Percentiles rank a stretch among this genome's conserved stretches.
Evolutionary conservation across 2,888 invertebrate species (phyloP).

Genomic region (Spialia ferax): DNA sequence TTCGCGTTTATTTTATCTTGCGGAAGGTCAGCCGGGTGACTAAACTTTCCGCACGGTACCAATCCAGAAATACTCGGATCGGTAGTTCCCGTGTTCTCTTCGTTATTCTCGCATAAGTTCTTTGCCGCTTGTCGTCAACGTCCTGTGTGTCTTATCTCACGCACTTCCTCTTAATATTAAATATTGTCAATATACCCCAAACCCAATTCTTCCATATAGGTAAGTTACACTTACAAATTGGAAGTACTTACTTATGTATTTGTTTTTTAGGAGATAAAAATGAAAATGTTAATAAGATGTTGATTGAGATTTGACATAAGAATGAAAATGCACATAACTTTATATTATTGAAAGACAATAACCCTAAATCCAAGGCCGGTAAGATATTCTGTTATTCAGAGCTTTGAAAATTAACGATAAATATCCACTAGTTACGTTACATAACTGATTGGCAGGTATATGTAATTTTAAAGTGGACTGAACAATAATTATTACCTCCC

Average conservation of each 20-base stretch:
- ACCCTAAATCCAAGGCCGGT: conserved; percentile 1
- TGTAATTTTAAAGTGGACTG: conserved; percentile 25
- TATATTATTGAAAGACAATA: background rate
- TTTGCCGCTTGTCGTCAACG: conserved; percentile 43
- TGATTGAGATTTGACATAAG: no score
- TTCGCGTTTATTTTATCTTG: conserved; percentile 49
- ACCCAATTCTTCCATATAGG: background rate
- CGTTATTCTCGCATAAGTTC: conserved; percentile 44
- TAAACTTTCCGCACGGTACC: conserved; percentile 85
- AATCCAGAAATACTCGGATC: conserved; percentile 80
- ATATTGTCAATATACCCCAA: background rate
- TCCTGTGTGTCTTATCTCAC: conserved; percentile 17
- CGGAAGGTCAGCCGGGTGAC: conserved; percentile 76
- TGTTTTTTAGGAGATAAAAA: no score
- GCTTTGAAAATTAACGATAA: conserved; percentile 1
- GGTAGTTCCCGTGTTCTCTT: conserved; percentile 61
- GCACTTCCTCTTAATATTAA: conserved; percentile 25
- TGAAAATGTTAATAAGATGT: no score
- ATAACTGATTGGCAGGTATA: conserved; percentile 32
- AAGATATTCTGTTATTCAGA: background rate
- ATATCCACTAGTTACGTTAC: conserved; percentile 21
- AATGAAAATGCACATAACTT: background rate
- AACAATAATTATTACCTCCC: conserved; percentile 29
- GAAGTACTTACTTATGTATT: no score
- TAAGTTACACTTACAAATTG: no score